phyloP scores from a whole-genome alignment of 2,113 vertebrate species.

The Coregonus clupeaformis region DNA sequence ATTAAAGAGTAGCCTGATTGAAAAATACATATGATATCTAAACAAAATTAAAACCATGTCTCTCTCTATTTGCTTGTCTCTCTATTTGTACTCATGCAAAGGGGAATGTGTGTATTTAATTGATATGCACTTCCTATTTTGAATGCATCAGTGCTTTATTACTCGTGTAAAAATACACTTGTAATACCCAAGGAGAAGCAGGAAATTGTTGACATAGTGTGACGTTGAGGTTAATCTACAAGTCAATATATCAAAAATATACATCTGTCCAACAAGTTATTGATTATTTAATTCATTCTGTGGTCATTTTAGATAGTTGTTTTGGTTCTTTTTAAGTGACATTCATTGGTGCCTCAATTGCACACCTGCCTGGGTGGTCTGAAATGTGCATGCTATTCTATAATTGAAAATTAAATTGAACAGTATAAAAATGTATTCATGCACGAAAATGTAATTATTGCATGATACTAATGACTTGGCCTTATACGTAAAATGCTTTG shows the following conservation, averaged over 20 bases:
- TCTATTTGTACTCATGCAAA: no score
- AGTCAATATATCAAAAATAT: background rate
- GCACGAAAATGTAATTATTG: background rate
- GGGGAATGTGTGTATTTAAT: background rate
- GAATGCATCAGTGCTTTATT: background rate
- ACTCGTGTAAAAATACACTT: background rate
- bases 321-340: background rate
- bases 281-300: conserved; percentile 8
- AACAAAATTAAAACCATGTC: background rate
- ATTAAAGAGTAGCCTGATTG: background rate
- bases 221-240: background rate
- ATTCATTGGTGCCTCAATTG: conserved; percentile 3
- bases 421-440: background rate
- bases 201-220: background rate
- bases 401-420: background rate
- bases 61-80: no score
- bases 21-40: no score
- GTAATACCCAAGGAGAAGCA: background rate
- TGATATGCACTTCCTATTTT: background rate
- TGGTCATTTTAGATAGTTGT: background rate
- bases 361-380: background rate
- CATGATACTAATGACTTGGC: background rate
- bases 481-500: conserved; percentile 12
- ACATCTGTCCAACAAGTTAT: background rate
- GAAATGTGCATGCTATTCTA: background rate